Evolutionary conservation across 2,113 vertebrate genomes (phyloP), one percentile per base, ranked within the genome.

Genomic region (Nothobranchius kuhntae): DNA sequence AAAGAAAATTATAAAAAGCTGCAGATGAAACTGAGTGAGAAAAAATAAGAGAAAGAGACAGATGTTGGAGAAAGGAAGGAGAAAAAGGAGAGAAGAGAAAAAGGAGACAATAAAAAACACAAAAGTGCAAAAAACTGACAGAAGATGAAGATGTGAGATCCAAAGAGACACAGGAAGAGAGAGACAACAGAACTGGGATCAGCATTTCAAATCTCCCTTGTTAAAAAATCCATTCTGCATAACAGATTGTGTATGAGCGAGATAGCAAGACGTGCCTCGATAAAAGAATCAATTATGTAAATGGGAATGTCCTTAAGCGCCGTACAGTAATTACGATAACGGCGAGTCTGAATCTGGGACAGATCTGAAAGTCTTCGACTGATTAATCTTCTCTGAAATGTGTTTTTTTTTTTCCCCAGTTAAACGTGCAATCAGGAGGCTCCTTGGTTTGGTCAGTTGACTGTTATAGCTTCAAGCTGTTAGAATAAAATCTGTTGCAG

Each of bases 281-380:
- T 89, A 87, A 85, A 86, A 81, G 61, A 89, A 84, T 87, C 87
- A 87, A 88, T 90, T 89, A 90, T 90, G 87, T 77, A 89, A 89
- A 90, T 90, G 85, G 17, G 26, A 2, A 2, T 21, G 60, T 80
- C 85, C 84, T 84, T 84, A 81, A 85, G 81, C 79, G 11, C 73
- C 71, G 71, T 81, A 83, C 87, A 81, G 87, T 87, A 89, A 89
- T 89, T 89, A 87, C 78, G 84, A 61, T 77, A 82, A 86, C 59
- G 24, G 65, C 65, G 47, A 71, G 58, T 54, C 71, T 62, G 84
- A 80, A 66, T 61, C 63, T 15, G 71, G 72, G 71, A 83, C 69
- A 71, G 73, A 83, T 55, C 67, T 70, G 68, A 72, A 68, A 38
- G 65, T 53, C 73, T 42, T 2, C 58, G 44, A 48, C 80, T 85